phyloP scores from a whole-genome alignment of 2,888 invertebrate species.

The Atherix ibis region DNA sequence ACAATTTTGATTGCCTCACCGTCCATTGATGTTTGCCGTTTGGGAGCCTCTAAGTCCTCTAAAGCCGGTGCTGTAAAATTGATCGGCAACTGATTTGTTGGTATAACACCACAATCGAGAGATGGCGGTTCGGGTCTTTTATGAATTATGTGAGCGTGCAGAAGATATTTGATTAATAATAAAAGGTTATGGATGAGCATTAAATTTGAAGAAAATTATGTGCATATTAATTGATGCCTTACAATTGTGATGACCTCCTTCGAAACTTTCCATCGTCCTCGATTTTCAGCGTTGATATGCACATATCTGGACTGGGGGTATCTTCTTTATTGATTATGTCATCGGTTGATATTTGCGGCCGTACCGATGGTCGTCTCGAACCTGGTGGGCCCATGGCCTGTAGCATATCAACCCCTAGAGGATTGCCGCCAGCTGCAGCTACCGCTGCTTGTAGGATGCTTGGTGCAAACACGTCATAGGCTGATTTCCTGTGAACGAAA shows the following conservation, averaged over 20 bases:
- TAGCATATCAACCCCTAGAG: conserved; percentile 27
- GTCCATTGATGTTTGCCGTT: conserved; percentile 73
- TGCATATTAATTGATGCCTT: conserved; percentile 18
- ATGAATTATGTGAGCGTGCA: too few species aligned
- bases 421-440: conserved; percentile 21
- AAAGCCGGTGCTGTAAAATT: conserved; percentile 37
- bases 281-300: conserved; percentile 41
- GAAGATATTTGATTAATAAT: neutral
- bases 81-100: conserved; percentile 29
- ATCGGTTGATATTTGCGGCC: conserved; percentile 40
- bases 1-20: conserved; percentile 87
- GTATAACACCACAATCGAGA: conserved; percentile 38
- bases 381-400: conserved; percentile 27
- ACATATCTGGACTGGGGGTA: conserved; percentile 40
- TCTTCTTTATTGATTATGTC: conserved; percentile 32
- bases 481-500: conserved; percentile 37
- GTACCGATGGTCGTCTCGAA: conserved; percentile 46
- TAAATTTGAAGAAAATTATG: neutral
- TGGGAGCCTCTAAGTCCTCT: conserved; percentile 43
- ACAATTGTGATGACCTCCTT: conserved; percentile 72
- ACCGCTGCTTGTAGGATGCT: conserved; percentile 35
- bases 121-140: conserved; percentile 59
- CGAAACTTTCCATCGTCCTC: conserved; percentile 57
- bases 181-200: neutral
- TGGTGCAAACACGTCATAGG: conserved; percentile 68